Evolutionary conservation across 2,797 vertebrate genomes (phyloP), one percentile per base, ranked within the genome.

Genomic region (Varecia variegata): DNA sequence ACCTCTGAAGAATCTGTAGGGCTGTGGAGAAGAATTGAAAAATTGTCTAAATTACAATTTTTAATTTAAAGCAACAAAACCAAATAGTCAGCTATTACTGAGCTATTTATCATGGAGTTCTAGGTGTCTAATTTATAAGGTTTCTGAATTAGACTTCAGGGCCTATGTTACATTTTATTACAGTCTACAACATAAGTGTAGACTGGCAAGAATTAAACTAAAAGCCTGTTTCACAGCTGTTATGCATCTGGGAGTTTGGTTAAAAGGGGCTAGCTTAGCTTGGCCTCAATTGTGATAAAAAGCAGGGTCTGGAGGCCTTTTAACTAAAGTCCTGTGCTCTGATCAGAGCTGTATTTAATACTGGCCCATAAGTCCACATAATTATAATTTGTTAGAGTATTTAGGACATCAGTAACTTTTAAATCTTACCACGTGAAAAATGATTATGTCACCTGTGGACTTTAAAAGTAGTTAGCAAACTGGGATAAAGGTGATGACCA

Each of bases 121-220:
- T 86, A 98, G 96, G 81, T 96, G 98, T 97, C 97, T 97, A 96
- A 97, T 98, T 97, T 95, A 97, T 97, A 98, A 95, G 97, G 84
- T 95, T 96, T 60, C 68, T 94, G 97, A 98, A 98, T 97, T 98
- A 95, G 94, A 90, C 96, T 97, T 98, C 89, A 91, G 96, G 95
- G 96, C 91, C 91, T 96, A 88, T 97, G 97, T 93, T 98, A 93
- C 97, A 97, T 98, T 98, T 98, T 98, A 97, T 98, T 98, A 96
- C 90, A 91, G 77, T 97, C 93, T 98, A 58, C 96, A 97, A 73
- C 86, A 40, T 94, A 94, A 96, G 85, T 95, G 93, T 96, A 95
- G 96, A 96, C 94, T 97, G 76, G 93, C 67, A 96, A 97, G 97
- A 97, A 97, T 93, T 90, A 96, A 88, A 96, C 71, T 35, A 95